A percentile compares a stretch with the other conserved stretches of the same genome.
phyloP scores from a whole-genome alignment of 2,888 invertebrate species.

The Patella caerulea region DNA sequence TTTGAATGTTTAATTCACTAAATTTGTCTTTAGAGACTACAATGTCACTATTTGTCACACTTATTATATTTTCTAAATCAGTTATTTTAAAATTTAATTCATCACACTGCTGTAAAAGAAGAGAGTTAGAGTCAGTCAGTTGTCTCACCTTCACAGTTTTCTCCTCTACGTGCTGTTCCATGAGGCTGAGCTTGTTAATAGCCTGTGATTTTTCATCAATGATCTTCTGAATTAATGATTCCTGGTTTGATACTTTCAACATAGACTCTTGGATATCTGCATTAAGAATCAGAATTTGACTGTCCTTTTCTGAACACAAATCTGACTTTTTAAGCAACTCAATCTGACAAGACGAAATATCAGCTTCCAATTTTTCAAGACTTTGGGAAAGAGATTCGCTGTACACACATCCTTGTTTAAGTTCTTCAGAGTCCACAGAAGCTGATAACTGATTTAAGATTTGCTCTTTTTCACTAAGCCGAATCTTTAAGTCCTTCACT shows the following conservation, averaged over 20 bases:
- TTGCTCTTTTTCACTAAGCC: slow-evolving; percentile 24
- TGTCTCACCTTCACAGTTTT: slow-evolving; percentile 40
- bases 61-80: slow-evolving; percentile 15
- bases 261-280: slow-evolving; percentile 30
- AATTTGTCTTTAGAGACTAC: slow-evolving; percentile 2
- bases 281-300: slow-evolving; percentile 28
- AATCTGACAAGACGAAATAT: slow-evolving; percentile 6
- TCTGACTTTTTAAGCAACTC: slow-evolving; percentile 19
- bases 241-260: slow-evolving; percentile 26
- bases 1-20: slow-evolving; percentile 10
- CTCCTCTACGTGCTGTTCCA: slow-evolving; percentile 23
- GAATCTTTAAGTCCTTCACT: slow-evolving; percentile 18
- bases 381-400: slow-evolving; percentile 16
- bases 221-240: slow-evolving; percentile 32
- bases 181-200: slow-evolving; percentile 6
- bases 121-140: slow-evolving; percentile 42
- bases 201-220: slow-evolving; percentile 36
- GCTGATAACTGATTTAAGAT: slow-evolving; percentile 14
- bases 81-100: slow-evolving; percentile 31
- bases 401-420: slow-evolving; percentile 14
- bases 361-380: slow-evolving; percentile 23
- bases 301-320: slow-evolving; percentile 25
- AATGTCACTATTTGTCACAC: neutral
- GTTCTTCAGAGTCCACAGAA: slow-evolving; percentile 31
- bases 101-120: slow-evolving; percentile 41